phyloP scores from a whole-genome alignment of 2,113 vertebrate genomes.

The Jacana jacana region DNA sequence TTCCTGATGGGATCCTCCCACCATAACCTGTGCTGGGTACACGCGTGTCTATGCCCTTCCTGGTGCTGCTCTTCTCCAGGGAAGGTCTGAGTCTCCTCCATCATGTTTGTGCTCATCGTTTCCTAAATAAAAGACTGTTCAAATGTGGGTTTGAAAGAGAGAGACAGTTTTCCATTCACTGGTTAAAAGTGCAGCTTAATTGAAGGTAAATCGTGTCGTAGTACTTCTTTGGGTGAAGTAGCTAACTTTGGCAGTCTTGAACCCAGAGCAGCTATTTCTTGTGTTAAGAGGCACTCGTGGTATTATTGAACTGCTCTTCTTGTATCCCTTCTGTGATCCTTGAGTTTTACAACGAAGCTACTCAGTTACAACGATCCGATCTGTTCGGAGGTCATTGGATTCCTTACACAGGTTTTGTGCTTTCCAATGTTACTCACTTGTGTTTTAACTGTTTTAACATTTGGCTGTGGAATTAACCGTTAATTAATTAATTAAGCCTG shows the following conservation, averaged over 20 bases:
- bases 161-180: too few species aligned
- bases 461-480: not conserved
- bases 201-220: not conserved
- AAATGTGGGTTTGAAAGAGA: not conserved
- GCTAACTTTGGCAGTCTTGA: not conserved
- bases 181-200: not conserved
- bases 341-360: not conserved
- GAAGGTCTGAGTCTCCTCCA: not conserved
- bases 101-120: not conserved
- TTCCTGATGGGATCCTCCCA: not conserved
- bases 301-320: not conserved
- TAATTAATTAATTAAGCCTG: too few species aligned
- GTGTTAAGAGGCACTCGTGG: accelerated
- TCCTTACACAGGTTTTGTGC: not conserved
- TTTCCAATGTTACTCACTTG: not conserved
- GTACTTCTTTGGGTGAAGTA: not conserved
- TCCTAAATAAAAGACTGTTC: not conserved
- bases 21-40: not conserved
- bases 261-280: not conserved
- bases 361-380: not conserved
- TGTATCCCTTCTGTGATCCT: not conserved
- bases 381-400: not conserved
- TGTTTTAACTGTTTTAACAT: not conserved
- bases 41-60: not conserved
- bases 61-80: not conserved